Conservation (phyloP, 1,140 invertebrate species). For the Atta texana region DNA sequence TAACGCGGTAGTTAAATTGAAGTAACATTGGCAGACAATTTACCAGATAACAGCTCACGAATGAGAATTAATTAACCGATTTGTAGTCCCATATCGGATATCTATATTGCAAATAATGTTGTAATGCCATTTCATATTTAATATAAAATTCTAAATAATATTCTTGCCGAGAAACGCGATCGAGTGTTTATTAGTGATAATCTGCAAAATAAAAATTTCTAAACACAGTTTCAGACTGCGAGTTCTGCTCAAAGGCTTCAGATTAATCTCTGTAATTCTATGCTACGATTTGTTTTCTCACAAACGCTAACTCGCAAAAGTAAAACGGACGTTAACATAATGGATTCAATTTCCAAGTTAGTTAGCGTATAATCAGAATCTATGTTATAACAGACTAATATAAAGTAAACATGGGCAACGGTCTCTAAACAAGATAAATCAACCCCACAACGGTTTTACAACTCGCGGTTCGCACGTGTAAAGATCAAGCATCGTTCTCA, state of each 20-base stretch:
- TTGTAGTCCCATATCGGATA: constrained; percentile 19
- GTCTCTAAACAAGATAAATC: constrained; percentile 11
- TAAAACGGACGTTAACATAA: constrained; percentile 27
- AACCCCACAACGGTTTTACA: neutral
- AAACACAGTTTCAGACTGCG: neutral
- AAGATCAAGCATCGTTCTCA: constrained; percentile 67
- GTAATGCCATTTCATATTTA: neutral
- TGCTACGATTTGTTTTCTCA: neutral
- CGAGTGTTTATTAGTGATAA: neutral
- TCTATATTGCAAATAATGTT: neutral
- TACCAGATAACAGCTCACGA: constrained; percentile 25
- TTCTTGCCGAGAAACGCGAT: neutral
- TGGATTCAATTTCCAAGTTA: constrained; percentile 11
- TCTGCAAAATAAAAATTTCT: neutral
- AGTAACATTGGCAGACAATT: constrained; percentile 50
- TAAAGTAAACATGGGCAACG: constrained; percentile 33
- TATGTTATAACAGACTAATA: constrained; percentile 17
- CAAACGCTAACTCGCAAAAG: neutral
- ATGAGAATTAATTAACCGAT: constrained; percentile 49
- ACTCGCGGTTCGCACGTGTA: constrained; percentile 28
- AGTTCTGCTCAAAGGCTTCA: neutral
- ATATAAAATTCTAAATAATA: neutral
- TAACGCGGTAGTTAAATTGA: constrained; percentile 40
- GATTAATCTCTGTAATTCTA: constrained; percentile 5
- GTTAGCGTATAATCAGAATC: constrained; percentile 14